These are phyloP conservation scores for Dilophus febrilis DNA, from an alignment of 2,888 invertebrate genomes.

Conservation along the genomic window DNA sequence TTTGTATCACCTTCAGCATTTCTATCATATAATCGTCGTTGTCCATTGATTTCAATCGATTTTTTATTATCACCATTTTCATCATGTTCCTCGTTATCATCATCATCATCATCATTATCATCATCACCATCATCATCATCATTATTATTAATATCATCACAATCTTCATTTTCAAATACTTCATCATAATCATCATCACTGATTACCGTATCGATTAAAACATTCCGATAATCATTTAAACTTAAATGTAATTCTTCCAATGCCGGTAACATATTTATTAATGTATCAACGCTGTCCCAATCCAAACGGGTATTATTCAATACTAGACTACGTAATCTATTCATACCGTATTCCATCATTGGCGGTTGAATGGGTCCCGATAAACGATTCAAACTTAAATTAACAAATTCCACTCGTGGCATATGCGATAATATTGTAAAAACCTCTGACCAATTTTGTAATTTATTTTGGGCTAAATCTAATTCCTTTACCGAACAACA, in stretches of 20 bases:
- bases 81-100: constrained; percentile 10
- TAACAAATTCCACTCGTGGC: constrained; percentile 78
- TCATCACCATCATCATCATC: constrained; percentile 9
- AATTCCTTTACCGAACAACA: constrained; percentile 84
- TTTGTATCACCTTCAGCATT: constrained; percentile 10
- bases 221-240: constrained; percentile 69
- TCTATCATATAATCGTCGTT: no score
- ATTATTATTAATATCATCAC: constrained; percentile 6
- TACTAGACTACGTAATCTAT: constrained; percentile 56
- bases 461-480: constrained; percentile 83
- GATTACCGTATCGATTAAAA: constrained; percentile 40
- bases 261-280: constrained; percentile 58
- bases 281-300: constrained; percentile 64
- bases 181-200: constrained; percentile 15
- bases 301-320: constrained; percentile 75
- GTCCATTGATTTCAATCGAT: no score
- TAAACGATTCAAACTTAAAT: constrained; percentile 77
- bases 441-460: constrained; percentile 78
- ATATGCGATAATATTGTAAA: constrained; percentile 74
- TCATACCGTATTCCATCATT: constrained; percentile 22
- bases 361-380: constrained; percentile 46
- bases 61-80: no score
- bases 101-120: constrained; percentile 11
- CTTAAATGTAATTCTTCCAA: constrained; percentile 86
- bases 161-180: neutral